Base-by-base conservation (phyloP, 2,113 vertebrate genomes). In the Peromyscus polionotus region DNA sequence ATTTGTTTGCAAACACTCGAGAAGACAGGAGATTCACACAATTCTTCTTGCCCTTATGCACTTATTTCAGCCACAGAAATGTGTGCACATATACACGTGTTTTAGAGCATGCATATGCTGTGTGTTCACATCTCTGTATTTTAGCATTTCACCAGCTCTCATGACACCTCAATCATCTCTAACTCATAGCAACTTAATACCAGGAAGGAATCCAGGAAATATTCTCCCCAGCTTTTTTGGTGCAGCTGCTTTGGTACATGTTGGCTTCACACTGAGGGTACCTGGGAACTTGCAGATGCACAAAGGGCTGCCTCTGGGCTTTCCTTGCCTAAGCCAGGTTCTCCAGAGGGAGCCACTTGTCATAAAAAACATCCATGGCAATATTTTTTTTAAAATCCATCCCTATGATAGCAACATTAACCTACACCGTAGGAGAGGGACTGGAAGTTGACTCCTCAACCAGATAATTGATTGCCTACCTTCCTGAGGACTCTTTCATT, bases 31-130 rank as follows among this genome's bases (percentile, higher is more conserved):
- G 31, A 42, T 36, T 48, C 20, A 28, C n/a, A 2, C 19, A n/a
- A 45, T 73, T 16, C 48, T 67, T 67, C 24, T 63, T 14, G 0
- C 9, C n/a, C 63, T 75, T 61, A 33, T 39, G 63, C 10, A 68
- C 39, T 39, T 48, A 68, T 26, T 75, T 54, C 0, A 80, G 16
- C 20, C 36, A 90, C 73, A 92, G 42, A 68, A 83, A 54, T 91
- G 14, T 10, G 3, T 77, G 9, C 2, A 13, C 5, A 51, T 1
- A 14, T 2, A 67, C 20, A 26, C n/a, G 5, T n/a, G n/a, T 10
- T 13, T 33, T 3, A 7, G 20, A 20, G n/a, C 24, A 42, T 75
- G 51, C 16, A 3, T 22, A 31, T 31, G 0, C 61, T 12, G 24
- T 28, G n/a, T 22, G n/a, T 28, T 12, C 12, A 31, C 14, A 51